Percentiles rank a stretch among this genome's conserved stretches.
These are phyloP conservation scores for Sebastolobus alascanus DNA, from an alignment of 2,797 vertebrate genomes.

Conservation along the genomic window DNA sequence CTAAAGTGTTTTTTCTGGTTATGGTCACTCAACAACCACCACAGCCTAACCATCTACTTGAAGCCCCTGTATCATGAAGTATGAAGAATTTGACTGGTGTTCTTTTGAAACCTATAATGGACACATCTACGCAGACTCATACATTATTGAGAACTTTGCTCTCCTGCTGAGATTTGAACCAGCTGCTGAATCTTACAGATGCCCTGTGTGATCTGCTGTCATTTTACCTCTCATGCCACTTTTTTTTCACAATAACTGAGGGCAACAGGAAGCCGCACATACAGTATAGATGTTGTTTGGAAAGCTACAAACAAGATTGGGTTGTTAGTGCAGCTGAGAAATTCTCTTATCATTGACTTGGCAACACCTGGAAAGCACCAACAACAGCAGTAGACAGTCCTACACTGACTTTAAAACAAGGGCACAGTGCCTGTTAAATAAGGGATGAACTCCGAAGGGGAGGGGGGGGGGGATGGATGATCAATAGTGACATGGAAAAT, in stretches of 20 bases:
- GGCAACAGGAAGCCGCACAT: background rate
- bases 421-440: slow-evolving; percentile 27
- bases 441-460: background rate
- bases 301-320: slow-evolving; percentile 1
- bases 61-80: slow-evolving; percentile 1
- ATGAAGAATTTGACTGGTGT: background rate
- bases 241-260: background rate
- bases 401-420: slow-evolving; percentile 22
- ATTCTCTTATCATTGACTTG: slow-evolving; percentile 29
- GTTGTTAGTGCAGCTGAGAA: slow-evolving; percentile 10
- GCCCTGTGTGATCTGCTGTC: slow-evolving; percentile 1
- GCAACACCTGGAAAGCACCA: slow-evolving; percentile 20
- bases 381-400: background rate
- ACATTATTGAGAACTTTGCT: slow-evolving; percentile 41
- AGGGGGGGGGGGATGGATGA: background rate
- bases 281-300: slow-evolving; percentile 13
- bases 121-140: slow-evolving; percentile 17
- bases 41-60: background rate
- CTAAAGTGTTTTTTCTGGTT: background rate
- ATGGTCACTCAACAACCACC: background rate
- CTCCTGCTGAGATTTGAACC: slow-evolving; percentile 35
- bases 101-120: slow-evolving; percentile 9
- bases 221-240: background rate
- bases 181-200: slow-evolving; percentile 6
- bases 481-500: slow-evolving; percentile 62